Base-by-base conservation (phyloP, 2,888 invertebrate species). In the Drosophila parthenogenetica region DNA sequence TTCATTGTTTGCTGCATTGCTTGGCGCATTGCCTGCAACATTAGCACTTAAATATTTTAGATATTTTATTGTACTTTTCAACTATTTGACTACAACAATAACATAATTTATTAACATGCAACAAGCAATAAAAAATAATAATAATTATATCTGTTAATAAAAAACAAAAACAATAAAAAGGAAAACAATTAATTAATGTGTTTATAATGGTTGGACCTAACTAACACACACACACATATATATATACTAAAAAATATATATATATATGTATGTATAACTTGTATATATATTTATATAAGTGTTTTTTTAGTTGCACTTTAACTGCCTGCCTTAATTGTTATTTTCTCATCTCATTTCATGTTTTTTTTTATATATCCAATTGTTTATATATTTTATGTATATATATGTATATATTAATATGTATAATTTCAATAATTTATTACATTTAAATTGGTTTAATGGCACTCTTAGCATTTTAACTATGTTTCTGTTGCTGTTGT, bases 401-500 rank as follows among this genome's bases (percentile, higher is more conserved):
- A 46, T 50, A 68, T 69, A 51, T 70, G 63, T 77, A 57, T 75
- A 75, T 75, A 65, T 79, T 77, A 75, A 75, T 75, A 75, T 79
- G 72, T 84, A 84, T 81, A 84, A 84, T 82, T 82, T 86, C 83
- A 83, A 83, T 84, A 82, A 83, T 80, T 83, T 85, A 85, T 85
- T 81, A 80, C 80, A 82, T 81, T 75, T 80, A 77, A 70, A 80
- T 81, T 70, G 77, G 70, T 77, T 78, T 78, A 80, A 80, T 80
- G 80, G 80, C 80, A 80, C 80, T 81, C 89, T 76, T 87, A 86
- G 86, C 89, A 80, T 78, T 87, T 69, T 61, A 54, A 55, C 76
- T 59, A 66, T 58, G 50, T 70, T 69, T 5, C 40, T 53, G 50
- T 75, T 67, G 37, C 29, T 51, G 19, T 51, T 59, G 39, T 65